Base-by-base conservation (phyloP, 1,140 invertebrate species). In the Rhyacophila brunnea region DNA sequence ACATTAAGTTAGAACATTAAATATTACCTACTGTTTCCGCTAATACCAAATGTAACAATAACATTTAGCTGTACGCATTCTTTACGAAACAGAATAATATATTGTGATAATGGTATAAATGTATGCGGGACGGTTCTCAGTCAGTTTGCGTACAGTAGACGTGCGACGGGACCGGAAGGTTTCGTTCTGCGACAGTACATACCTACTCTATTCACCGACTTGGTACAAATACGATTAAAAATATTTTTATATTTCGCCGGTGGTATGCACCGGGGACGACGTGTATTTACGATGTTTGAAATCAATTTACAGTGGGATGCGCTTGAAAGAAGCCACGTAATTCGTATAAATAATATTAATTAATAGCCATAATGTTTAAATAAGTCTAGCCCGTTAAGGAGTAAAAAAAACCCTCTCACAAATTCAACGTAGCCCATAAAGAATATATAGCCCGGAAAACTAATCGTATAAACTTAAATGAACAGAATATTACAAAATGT, bases 251-350 rank as follows among this genome's bases (percentile, higher is more conserved):
- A 59, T 64, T 60, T 59, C 19, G 34, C 40, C 48, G 19, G 20
- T 19, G 34, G 36, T 34, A 28, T 42, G 6, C 19, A 51, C 38
- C 23, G 23, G 23, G 36, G 54, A 36, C 40, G 40, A 6, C 18
- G 23, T 48, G 36, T 38, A 40, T 51, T 34, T 40, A 38, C 19
- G 35, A 19, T 63, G 40, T 55, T 43, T 57, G 62, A 64, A 64
- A 64, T 64, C 62, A 64, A 64, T 64, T 64, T 60, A 60, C 62
- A 64, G 62, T 64, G 62, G 62, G 62, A 64, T 64, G 47, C 55
- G 58, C 61, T 63, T 60, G 42, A 64, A 64, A 64, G 62, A 64
- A 64, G 62, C 62, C 62, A 64, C 58, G 52, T 35, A 56, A 45
- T 43, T 58, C 57, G 32, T 59, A 58, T 51, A 57, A 55, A n/a